Base-by-base conservation (phyloP, 2,888 invertebrate genomes). In the Plagiodera versicolora region DNA sequence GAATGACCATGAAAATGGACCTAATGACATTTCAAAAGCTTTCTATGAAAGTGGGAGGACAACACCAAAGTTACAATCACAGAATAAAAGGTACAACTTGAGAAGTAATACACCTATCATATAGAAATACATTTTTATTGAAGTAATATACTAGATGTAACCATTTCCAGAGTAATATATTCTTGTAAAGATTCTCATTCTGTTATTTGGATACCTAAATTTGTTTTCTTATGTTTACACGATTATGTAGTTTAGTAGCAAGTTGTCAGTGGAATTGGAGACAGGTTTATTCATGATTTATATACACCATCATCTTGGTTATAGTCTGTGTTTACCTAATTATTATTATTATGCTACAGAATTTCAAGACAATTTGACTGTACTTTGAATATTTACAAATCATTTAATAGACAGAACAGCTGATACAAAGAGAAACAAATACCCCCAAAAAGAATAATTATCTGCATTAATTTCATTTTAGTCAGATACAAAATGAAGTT, bases 401-500 rank as follows among this genome's bases (percentile, higher is more conserved):
- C 47, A 60, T 67, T 63, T 45, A 71, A 63, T 56, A 71, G 51
- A 68, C 63, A 67, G 67, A 71, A 75, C 58, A 75, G 67, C 64
- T 78, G 76, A 67, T 77, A 78, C 45, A 78, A 58, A 11, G 77
- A 77, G 66, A 76, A 78, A 62, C 73, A 77, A 47, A 78, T 74
- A 10, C 75, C 76, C 14, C 77, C 76, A 24, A 77, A 64, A 35
- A 78, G 62, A 58, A 79, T 79, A 66, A 77, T 75, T 45, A 77
- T 72, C 63, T 77, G 78, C 76, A 79, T 76, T 64, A 76, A 79
- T 61, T 78, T 78, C 71, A 75, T 77, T 60, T 72, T 75, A 2
- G 78, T 78, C 70, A 75, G 72, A 67, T 79, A 78, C 63, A 79
- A 68, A 68, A 79, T 77, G 63, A 79, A 74, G 69, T 78, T 74